Evolutionary conservation across 2,797 vertebrate species (phyloP).

Genomic region (Fratercula arctica): DNA sequence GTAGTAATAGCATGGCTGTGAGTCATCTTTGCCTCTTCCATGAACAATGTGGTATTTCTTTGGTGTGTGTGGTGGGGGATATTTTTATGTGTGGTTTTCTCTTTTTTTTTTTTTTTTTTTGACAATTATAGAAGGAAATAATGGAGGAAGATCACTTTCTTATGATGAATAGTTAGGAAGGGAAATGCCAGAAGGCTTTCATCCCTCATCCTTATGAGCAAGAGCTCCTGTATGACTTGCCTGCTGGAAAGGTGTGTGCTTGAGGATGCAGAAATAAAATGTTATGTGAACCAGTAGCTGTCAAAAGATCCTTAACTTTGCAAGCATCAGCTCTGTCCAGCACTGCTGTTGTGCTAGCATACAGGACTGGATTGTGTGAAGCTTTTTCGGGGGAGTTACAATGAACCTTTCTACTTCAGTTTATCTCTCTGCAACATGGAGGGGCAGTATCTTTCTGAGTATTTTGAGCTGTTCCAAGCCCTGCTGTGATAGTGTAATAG

Average conservation of each 20-base stretch:
- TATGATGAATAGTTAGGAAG: not conserved
- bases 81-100: not conserved
- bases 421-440: not conserved
- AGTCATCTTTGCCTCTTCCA: not conserved
- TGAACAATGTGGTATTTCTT: not conserved
- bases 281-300: not conserved
- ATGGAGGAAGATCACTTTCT: not conserved
- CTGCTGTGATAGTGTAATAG: not conserved
- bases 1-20: not conserved
- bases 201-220: not conserved
- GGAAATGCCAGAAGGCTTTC: not conserved
- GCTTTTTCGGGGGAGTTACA: not conserved
- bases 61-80: no score
- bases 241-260: not conserved
- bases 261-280: not conserved
- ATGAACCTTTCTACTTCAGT: not conserved
- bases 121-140: not conserved
- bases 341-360: not conserved
- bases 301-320: not conserved
- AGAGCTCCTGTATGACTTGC: not conserved
- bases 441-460: not conserved
- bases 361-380: not conserved
- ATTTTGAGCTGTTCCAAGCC: not conserved
- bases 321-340: not conserved
- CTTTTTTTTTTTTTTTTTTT: not conserved